Percentiles rank a stretch among this genome's conserved stretches.
Conservation (phyloP, 2,888 invertebrate species). For the Andrena trimmerana region DNA sequence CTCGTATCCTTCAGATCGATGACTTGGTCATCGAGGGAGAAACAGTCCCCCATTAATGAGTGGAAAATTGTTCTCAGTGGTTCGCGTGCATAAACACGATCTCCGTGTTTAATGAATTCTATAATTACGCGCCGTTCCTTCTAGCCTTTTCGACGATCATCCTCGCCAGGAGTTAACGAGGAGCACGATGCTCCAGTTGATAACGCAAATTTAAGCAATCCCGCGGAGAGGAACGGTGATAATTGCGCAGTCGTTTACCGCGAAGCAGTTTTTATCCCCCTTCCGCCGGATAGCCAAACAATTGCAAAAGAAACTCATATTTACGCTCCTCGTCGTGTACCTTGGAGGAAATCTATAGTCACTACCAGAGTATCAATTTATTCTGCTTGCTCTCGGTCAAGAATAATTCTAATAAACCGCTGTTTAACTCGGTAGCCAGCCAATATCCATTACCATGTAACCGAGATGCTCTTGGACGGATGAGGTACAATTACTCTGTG, state of each 20-base stretch:
- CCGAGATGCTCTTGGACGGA: neutral
- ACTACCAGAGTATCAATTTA: constrained; percentile 1
- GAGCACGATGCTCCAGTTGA: constrained; percentile 23
- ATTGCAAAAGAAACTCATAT: neutral
- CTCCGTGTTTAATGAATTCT: constrained; percentile 62
- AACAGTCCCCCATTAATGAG: constrained; percentile 42
- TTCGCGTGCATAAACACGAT: constrained; percentile 40
- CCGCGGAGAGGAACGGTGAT: neutral
- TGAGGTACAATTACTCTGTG: constrained; percentile 11
- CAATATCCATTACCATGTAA: constrained; percentile 18
- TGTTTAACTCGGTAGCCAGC: constrained; percentile 2
- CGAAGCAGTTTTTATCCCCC: neutral
- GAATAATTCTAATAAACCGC: constrained; percentile 6
- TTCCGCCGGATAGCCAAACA: neutral
- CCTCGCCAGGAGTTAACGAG: constrained; percentile 29
- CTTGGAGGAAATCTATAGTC: neutral
- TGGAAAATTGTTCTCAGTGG: constrained; percentile 56
- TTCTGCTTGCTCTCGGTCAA: neutral
- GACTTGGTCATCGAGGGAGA: constrained; percentile 57
- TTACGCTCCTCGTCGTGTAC: neutral
- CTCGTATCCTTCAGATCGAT: neutral
- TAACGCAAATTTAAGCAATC: constrained; percentile 35
- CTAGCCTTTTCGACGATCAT: constrained; percentile 6
- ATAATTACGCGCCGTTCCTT: constrained; percentile 52
- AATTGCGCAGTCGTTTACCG: constrained; percentile 8